phyloP scores from a whole-genome alignment of 2,797 vertebrate genomes.

The Alfaro cultratus region DNA sequence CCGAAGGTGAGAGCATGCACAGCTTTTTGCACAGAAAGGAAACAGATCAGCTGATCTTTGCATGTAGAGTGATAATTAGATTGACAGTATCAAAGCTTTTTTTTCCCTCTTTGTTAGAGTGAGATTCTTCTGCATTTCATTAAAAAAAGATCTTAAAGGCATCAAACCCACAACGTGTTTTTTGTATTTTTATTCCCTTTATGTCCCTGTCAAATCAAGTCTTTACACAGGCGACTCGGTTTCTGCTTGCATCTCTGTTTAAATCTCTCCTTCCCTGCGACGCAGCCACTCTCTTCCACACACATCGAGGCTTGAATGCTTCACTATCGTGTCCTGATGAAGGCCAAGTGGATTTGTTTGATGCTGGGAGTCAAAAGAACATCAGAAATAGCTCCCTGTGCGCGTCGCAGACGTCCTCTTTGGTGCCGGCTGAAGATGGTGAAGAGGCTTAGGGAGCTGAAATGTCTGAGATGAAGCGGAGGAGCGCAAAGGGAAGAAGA shows the following conservation, averaged over 20 bases:
- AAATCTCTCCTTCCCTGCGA: slow-evolving; percentile 9
- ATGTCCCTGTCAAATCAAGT: not conserved
- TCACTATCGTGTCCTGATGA: slow-evolving; percentile 25
- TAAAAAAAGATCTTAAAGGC: not conserved
- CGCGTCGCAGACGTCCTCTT: slow-evolving; percentile 15
- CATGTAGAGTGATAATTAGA: slow-evolving; percentile 17
- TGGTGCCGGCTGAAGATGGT: not conserved
- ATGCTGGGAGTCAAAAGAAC: slow-evolving; percentile 47
- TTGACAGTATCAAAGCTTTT: slow-evolving; percentile 2
- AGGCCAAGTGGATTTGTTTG: slow-evolving; percentile 52
- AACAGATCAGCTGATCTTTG: not conserved
- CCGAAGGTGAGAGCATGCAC: not conserved
- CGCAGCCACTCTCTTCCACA: slow-evolving; percentile 5
- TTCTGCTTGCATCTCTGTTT: not conserved
- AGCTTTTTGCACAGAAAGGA: not conserved
- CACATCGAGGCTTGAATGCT: slow-evolving; percentile 14
- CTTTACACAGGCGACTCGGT: not conserved
- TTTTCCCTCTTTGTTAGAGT: not conserved
- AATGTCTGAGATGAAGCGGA: slow-evolving; percentile 17
- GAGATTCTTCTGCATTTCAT: not conserved
- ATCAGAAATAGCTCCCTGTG: slow-evolving; percentile 41
- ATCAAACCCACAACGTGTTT: not conserved
- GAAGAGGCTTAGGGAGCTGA: slow-evolving; percentile 35
- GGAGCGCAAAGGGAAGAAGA: not conserved
- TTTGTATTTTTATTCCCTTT: not conserved